Base-by-base conservation (phyloP, 2,113 vertebrate species). In the Nipponia nippon region DNA sequence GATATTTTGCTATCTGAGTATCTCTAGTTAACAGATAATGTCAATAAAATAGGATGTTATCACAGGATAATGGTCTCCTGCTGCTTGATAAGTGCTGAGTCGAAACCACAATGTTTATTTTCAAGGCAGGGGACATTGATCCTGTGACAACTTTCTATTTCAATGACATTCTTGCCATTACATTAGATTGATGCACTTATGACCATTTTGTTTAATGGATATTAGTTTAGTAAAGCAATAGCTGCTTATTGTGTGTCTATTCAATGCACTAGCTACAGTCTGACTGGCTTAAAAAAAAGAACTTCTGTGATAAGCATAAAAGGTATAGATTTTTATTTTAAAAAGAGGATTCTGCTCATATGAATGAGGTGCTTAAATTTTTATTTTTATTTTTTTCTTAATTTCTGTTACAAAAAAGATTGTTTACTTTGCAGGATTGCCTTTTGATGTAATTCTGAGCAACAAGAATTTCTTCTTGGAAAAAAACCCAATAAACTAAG, bases 61-160 rank as follows among this genome's bases (percentile, higher is more conserved):
- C 95, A 93, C 69, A 83, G 49, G 76, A 87, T 91, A 97, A 95
- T 97, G 73, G 93, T 92, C 92, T 96, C 93, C 93, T 90, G 90
- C 95, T 96, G 92, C 81, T 95, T 80, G 55, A 30, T 94, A 94
- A 97, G 90, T 92, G 91, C 95, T 88, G 86, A 96, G 61, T 93
- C 5, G 32, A 95, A 97, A 90, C 80, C 80, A 93, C 83, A 94
- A 76, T 85, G 82, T 84, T 94, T 87, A 96, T 97, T 96, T 92
- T 89, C 93, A 91, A 95, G 90, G 90, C 93, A 97, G 97, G 95
- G 96, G 93, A 91, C 87, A 96, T 78, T 92, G 97, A 95, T 97
- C 93, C 81, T 78, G 52, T 67, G 94, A 91, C 91, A 94, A 75
- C 82, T 94, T 78, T 91, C 79, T 90, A 58, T 90, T 95, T 63